phyloP scores from a whole-genome alignment of 1,140 invertebrate genomes.

The Procambarus clarkii region DNA sequence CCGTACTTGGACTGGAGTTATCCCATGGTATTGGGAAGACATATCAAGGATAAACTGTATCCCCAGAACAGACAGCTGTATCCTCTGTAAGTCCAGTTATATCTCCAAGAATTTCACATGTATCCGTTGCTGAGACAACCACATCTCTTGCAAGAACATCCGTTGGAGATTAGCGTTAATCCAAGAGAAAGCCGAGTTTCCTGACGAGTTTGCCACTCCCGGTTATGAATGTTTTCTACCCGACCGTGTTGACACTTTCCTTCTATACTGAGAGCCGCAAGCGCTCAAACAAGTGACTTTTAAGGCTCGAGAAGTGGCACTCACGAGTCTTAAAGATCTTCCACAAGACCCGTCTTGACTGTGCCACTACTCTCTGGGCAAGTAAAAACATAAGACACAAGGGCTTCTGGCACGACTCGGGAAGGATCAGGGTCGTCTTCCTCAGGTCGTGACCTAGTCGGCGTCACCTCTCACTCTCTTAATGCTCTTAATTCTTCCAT shows the following conservation, averaged over 20 bases:
- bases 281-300: too few relatives aligned
- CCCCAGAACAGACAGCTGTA: not conserved
- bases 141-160: not conserved
- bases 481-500: slow-evolving; percentile 35
- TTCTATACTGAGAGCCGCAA: too few relatives aligned
- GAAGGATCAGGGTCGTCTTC: not conserved
- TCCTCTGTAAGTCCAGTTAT: not conserved
- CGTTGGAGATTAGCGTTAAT: not conserved
- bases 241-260: too few relatives aligned
- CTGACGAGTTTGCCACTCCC: not conserved
- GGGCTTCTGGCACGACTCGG: not conserved
- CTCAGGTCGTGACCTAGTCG: not conserved
- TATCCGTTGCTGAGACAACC: not conserved
- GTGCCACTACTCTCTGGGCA: not conserved
- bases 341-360: not conserved
- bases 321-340: not conserved
- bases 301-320: not conserved
- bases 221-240: too few relatives aligned
- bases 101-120: not conserved
- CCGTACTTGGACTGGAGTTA: too few relatives aligned
- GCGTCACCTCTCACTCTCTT: not conserved
- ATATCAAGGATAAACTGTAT: not conserved
- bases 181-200: not conserved
- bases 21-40: not conserved
- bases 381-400: not conserved